Percentiles rank a stretch among this genome's conserved stretches.
Conservation (phyloP, 2,888 invertebrate genomes). For the Nomada ferruginata region DNA sequence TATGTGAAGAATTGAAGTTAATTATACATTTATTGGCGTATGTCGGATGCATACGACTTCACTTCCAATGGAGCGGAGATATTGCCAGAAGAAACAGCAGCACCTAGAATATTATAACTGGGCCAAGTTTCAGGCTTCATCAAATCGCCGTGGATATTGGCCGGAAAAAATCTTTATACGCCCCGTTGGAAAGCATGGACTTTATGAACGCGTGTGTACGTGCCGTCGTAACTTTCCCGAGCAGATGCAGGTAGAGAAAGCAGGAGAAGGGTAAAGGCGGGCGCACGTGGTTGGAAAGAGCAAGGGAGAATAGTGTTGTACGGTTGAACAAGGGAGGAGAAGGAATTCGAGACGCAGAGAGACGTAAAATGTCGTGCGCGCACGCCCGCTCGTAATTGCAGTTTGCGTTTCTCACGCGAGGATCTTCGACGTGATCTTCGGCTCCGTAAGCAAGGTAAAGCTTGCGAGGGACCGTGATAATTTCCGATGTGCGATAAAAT, state of each 20-base stretch:
- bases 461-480: constrained; percentile 58
- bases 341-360: constrained; percentile 37
- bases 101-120: not conserved
- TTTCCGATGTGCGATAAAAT: constrained; percentile 68
- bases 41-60: not conserved
- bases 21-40: too few species aligned
- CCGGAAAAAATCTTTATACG: constrained; percentile 18
- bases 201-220: constrained; percentile 52
- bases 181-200: constrained; percentile 28
- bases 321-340: not conserved
- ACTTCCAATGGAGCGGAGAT: not conserved
- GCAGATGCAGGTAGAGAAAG: constrained; percentile 16
- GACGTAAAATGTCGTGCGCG: constrained; percentile 71
- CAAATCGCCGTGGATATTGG: constrained; percentile 26
- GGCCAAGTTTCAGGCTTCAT: constrained; percentile 31
- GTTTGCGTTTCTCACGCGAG: constrained; percentile 75
- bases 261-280: not conserved
- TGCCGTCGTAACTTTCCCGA: constrained; percentile 63
- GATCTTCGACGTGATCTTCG: constrained; percentile 70
- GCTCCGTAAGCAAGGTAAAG: constrained; percentile 49
- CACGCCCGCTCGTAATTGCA: constrained; percentile 71
- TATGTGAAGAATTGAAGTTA: too few species aligned
- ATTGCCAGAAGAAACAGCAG: not conserved
- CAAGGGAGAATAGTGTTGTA: constrained; percentile 11
- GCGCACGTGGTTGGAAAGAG: constrained; percentile 1